Base-by-base conservation (phyloP, 2,113 vertebrate species). In the Ancistrus triradiatus region DNA sequence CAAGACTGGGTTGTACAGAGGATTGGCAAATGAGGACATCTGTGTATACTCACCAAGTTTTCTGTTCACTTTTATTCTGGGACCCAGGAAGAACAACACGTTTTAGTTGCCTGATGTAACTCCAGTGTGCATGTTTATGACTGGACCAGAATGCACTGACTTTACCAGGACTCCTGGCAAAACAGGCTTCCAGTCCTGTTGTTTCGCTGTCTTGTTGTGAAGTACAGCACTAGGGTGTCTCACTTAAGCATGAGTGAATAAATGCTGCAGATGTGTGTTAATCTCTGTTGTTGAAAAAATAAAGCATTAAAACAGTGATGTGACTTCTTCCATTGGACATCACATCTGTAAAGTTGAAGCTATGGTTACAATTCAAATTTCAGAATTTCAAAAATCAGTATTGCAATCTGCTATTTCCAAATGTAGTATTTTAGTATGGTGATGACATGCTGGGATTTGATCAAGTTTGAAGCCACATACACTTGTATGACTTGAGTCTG, bases 1-100 rank as follows among this genome's bases (percentile, higher is more conserved):
- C 96, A 99, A 83, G 96, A 99, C 86, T 99, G 96, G 96, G 96
- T 98, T 64, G 96, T 99, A 59, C 96, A 99, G 73, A 93, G 96
- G 88, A 99, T 99, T 63, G 96, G 96, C 77, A 98, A 98, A 83
- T 98, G 87, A 91, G 63, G 35, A 27, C 3, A 17, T 9, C 4
- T n/a, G 27, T 13, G 3, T 15, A 8, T 15, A 2, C 11, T 37
- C 43, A 28, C 19, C 17, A 2, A 19, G 17, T 59, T 46, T 63
- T 35, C 14, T 14, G 40, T 46, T 24, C 48, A 3, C 6, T 37
- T 38, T 40, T 14, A 5, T 42, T 49, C 46, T 13, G 15, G 64
- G 48, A 58, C n/a, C 33, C 21, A 27, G 18, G 27, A 56, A n/a
- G n/a, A 48, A 52, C 55, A 58, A 18, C 55, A 50, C 46, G 44